Evolutionary conservation across 37 sponge, comb jelly and placozoan species (phyloP).

Genomic region (Halisarca cf. caerulea): DNA sequence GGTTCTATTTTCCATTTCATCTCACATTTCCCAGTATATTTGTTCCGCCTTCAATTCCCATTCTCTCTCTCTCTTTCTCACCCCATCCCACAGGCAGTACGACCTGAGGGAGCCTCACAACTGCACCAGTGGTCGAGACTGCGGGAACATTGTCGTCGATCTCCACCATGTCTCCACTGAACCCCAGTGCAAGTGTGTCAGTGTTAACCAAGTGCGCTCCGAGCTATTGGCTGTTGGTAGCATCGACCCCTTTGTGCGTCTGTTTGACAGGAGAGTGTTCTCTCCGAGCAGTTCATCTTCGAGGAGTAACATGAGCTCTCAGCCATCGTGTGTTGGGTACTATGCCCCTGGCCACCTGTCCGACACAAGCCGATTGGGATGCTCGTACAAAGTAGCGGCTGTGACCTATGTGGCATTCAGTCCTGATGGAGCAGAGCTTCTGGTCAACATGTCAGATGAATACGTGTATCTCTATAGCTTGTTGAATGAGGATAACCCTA

Average conservation of each 20-base stretch:
- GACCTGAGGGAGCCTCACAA: slow-evolving; percentile 81
- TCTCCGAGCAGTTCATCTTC: slow-evolving; percentile 3
- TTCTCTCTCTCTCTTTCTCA: background rate
- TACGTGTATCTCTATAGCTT: slow-evolving; percentile 81
- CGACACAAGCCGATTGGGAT: background rate
- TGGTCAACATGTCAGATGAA: slow-evolving; percentile 81
- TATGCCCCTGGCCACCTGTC: slow-evolving; percentile 63
- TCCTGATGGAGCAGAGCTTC: slow-evolving; percentile 73
- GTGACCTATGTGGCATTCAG: slow-evolving; percentile 78
- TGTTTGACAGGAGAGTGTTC: slow-evolving; percentile 85
- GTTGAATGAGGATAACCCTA: background rate
- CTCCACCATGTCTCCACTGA: slow-evolving; percentile 22
- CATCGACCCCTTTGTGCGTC: slow-evolving; percentile 74
- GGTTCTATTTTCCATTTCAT: too few relatives aligned
- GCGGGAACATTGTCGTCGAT: slow-evolving; percentile 77
- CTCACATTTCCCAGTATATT: too few relatives aligned
- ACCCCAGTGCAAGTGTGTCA: slow-evolving; percentile 85
- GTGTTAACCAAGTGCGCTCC: slow-evolving; percentile 73
- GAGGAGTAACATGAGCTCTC: slow-evolving; percentile 5
- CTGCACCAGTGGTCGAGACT: slow-evolving; percentile 48
- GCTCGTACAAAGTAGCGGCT: slow-evolving; percentile 5
- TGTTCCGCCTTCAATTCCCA: background rate
- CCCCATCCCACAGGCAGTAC: slow-evolving; percentile 59
- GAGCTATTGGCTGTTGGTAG: slow-evolving; percentile 86
- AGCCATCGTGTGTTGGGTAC: slow-evolving; percentile 50